Conservation (phyloP, 2,888 invertebrate genomes). For the Protodeltote pygarga region DNA sequence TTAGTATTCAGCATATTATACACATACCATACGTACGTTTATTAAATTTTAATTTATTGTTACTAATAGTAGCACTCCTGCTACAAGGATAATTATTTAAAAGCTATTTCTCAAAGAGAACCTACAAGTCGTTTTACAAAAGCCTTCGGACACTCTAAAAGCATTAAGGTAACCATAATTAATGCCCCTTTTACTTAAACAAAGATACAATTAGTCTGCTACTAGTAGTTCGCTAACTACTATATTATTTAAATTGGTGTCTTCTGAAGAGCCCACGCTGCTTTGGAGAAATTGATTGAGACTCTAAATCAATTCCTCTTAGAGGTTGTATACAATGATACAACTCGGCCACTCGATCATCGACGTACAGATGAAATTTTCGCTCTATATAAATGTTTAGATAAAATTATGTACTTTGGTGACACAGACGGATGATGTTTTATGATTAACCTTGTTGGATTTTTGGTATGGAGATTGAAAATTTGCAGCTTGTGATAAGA, state of each 20-base stretch:
- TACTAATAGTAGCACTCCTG: no score
- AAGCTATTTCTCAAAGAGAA: not conserved
- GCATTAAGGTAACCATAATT: not conserved
- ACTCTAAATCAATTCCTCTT: not conserved
- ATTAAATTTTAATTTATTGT: no score
- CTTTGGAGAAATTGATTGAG: slow-evolving; percentile 22
- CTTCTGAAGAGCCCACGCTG: not conserved
- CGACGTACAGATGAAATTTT: slow-evolving; percentile 23
- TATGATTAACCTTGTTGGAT: slow-evolving; percentile 2
- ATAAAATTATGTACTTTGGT: slow-evolving; percentile 29
- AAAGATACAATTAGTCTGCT: slow-evolving; percentile 4
- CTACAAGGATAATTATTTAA: no score
- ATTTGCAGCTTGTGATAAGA: no score
- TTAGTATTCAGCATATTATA: no score
- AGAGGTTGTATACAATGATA: no score
- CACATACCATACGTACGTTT: no score
- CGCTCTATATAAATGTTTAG: slow-evolving; percentile 11
- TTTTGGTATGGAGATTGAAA: not conserved
- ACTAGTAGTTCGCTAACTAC: not conserved
- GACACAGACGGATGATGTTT: slow-evolving; percentile 32
- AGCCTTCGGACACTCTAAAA: not conserved
- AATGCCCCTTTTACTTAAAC: not conserved
- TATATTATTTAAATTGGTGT: slow-evolving; percentile 1
- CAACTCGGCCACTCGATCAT: slow-evolving; percentile 33
- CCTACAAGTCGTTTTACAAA: slow-evolving; percentile 1